Percentiles rank a stretch among this genome's conserved stretches.
Evolutionary conservation across 1,140 invertebrate species (phyloP).

Genomic region (Parasteatoda tepidariorum): DNA sequence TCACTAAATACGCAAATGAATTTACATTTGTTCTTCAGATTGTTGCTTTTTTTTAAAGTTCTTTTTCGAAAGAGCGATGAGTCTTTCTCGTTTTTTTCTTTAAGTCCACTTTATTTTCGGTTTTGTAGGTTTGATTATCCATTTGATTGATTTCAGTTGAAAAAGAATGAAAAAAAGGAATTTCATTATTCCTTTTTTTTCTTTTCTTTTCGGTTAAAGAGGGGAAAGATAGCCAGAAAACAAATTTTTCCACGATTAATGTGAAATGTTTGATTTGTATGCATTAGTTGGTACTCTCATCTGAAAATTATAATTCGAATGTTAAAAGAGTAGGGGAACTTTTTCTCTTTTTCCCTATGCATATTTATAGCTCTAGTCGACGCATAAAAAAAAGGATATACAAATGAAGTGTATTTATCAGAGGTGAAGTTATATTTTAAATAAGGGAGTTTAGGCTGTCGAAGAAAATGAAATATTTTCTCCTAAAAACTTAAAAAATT

Average conservation of each 20-base stretch:
- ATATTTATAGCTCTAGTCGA: no score
- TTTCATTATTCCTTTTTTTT: background rate
- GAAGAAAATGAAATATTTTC: no score
- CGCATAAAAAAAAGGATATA: no score
- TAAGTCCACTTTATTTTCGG: background rate
- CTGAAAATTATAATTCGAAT: no score
- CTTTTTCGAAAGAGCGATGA: background rate
- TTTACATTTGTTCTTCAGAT: conserved; percentile 15
- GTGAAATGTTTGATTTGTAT: background rate
- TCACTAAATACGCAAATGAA: conserved; percentile 17
- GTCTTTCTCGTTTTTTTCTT: background rate
- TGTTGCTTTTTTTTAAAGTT: conserved; percentile 18
- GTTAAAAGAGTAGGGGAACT: no score
- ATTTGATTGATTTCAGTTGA: background rate
- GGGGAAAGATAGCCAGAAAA: background rate
- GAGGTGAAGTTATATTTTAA: no score
- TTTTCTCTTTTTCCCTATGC: no score
- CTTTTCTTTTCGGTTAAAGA: background rate
- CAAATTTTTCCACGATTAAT: background rate
- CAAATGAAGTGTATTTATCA: no score
- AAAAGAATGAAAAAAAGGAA: background rate
- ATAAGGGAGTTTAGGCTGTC: no score
- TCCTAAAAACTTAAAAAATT: no score
- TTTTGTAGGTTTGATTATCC: background rate
- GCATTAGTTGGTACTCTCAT: background rate